phyloP scores from a whole-genome alignment of 2,888 invertebrate genomes.

The Heterodera filipjevi region DNA sequence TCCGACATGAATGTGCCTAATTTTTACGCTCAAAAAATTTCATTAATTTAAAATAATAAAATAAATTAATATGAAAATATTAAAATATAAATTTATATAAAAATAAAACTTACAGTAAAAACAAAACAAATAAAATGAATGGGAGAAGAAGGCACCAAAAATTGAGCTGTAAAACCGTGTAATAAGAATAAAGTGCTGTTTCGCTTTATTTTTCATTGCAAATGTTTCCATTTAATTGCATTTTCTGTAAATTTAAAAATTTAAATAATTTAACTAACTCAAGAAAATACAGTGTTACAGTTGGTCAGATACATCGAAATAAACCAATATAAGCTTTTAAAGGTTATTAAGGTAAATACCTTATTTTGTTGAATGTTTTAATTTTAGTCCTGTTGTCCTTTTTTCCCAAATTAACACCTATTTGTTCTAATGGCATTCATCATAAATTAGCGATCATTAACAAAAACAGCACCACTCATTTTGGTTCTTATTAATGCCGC shows the following conservation, averaged over 20 bases:
- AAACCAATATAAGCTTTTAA: too few species aligned
- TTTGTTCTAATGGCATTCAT: too few species aligned
- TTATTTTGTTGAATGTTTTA: too few species aligned
- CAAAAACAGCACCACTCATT: too few species aligned
- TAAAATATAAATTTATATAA: neutral
- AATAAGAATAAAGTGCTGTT: neutral
- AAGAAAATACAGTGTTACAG: neutral
- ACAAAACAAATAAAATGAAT: neutral
- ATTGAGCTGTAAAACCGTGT: neutral
- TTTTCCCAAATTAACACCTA: too few species aligned
- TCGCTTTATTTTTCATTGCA: constrained; percentile 2
- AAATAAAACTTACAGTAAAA: neutral
- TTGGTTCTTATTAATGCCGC: too few species aligned
- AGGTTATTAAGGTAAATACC: too few species aligned
- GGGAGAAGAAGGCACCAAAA: neutral
- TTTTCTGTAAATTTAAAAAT: neutral
- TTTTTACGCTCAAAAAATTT: neutral
- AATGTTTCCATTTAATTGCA: neutral
- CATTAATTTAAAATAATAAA: neutral
- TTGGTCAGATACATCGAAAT: neutral
- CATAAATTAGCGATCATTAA: too few species aligned
- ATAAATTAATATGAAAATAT: neutral
- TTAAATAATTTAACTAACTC: too few species aligned
- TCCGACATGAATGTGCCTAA: neutral
- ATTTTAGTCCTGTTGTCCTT: too few species aligned